Conservation (phyloP, 1,140 invertebrate genomes). For the Habropoda laboriosa region DNA sequence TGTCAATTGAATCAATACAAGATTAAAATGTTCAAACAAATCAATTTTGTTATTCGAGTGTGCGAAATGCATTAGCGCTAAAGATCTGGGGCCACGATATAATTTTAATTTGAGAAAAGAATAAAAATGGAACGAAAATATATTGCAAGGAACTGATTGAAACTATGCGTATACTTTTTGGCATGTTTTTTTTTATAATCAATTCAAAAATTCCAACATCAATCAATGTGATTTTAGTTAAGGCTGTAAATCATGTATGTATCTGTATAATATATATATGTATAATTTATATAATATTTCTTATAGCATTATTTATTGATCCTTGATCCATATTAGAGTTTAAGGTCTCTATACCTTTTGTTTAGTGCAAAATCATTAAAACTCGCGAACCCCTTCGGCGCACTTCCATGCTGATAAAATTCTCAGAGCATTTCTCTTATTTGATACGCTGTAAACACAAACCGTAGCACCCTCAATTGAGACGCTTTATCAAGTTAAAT, state of each 20-base stretch:
- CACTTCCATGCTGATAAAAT: slow-evolving; percentile 53
- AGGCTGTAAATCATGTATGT: not conserved
- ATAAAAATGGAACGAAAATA: not conserved
- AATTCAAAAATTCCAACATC: slow-evolving; percentile 7
- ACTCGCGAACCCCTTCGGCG: slow-evolving; percentile 48
- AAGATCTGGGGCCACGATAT: not conserved
- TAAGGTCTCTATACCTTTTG: not conserved
- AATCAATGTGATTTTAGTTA: not conserved
- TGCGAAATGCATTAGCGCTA: slow-evolving; percentile 44
- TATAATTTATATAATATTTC: not conserved
- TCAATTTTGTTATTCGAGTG: slow-evolving; percentile 29
- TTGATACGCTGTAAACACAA: slow-evolving; percentile 52
- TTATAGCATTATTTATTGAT: not conserved
- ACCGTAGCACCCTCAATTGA: slow-evolving; percentile 64
- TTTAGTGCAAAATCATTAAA: not conserved
- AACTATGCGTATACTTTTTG: not conserved
- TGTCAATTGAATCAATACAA: not conserved
- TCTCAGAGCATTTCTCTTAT: slow-evolving; percentile 58
- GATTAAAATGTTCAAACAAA: slow-evolving; percentile 18
- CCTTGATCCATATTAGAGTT: not conserved
- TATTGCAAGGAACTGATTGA: slow-evolving; percentile 13
- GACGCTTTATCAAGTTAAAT: slow-evolving; percentile 57
- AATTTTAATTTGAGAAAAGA: not conserved
- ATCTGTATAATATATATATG: not conserved
- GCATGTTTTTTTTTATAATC: slow-evolving; percentile 17